Base-by-base conservation (phyloP, 92 coral and sea anemone species). In the Hydrozoanthus gracilis region DNA sequence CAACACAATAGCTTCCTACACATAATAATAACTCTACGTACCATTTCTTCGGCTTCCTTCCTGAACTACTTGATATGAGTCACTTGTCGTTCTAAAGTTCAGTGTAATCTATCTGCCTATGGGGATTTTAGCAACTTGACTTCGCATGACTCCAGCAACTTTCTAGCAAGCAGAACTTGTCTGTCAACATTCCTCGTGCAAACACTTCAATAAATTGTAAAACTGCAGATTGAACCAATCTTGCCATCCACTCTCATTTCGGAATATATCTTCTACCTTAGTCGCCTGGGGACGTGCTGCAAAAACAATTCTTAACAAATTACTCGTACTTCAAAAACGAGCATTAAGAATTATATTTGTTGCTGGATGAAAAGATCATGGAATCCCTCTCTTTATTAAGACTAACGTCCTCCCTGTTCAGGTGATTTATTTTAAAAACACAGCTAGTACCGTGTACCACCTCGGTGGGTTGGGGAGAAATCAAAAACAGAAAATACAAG, bases 151-250 rank as follows among this genome's bases (percentile, higher is more conserved):
- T 75, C 80, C 80, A 0, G 79, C 7, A 75, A 48, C 79, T 45
- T 75, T 75, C 79, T 4, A 47, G 61, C 83, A 78, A 78, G 50
- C 14, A 4, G 51, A 11, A 50, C 83, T 78, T 78, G 68, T 78
- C 68, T 51, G 69, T 78, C 83, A 78, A 78, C 0, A 78, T 49
- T 78, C 83, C 83, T 78, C 83, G 16, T 45, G 83, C 83, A 78
- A 49, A 45, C 83, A 35, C 83, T 78, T 78, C 83, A 78, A 78
- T 15, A 48, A 78, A 49, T 78, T 78, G 83, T 45, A 2, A 78
- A 78, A 52, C 83, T 78, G 83, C 69, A 48, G 83, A 78, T 62
- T 78, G 83, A 78, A 78, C 27, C 68, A 45, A 48, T 20, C 17
- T 78, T 60, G 66, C 66, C 14, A 13, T 60, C 66, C 14, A 60